These are phyloP conservation scores for Dendrocopos noguchii DNA, from an alignment of 2,113 vertebrate genomes.

Conservation along the genomic window DNA sequence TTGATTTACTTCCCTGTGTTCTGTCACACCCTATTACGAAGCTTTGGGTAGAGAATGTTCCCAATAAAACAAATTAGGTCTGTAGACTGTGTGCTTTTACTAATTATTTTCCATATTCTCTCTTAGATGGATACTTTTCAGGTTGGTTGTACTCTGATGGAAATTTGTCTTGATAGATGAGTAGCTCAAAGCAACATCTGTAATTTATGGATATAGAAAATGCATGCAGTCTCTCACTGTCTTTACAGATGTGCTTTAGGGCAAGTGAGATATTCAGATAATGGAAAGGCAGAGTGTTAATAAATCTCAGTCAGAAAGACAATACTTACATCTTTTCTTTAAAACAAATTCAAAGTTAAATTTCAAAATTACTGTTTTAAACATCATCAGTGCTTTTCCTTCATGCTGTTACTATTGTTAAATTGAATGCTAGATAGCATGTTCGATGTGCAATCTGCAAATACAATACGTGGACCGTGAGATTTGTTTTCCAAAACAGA, in stretches of 20 bases:
- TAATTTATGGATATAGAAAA: conserved; percentile 68
- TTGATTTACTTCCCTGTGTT: conserved; percentile 29
- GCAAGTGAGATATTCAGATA: conserved; percentile 70
- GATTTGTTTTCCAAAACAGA: conserved; percentile 19
- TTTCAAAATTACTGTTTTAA: conserved; percentile 67
- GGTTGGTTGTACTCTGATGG: conserved; percentile 28
- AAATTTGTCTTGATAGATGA: conserved; percentile 67
- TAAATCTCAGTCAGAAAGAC: conserved; percentile 73
- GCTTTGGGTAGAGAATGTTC: background rate
- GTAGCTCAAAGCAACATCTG: conserved; percentile 53
- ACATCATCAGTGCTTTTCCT: conserved; percentile 29
- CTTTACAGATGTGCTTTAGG: conserved; percentile 68
- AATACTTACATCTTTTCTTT: conserved; percentile 64
- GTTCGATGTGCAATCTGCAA: conserved; percentile 47
- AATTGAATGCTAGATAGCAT: conserved; percentile 29
- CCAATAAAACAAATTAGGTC: conserved; percentile 7
- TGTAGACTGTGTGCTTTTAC: conserved; percentile 19
- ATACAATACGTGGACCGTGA: conserved; percentile 29
- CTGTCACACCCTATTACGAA: background rate
- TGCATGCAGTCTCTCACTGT: conserved; percentile 2
- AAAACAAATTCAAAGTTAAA: conserved; percentile 66
- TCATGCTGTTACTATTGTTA: conserved; percentile 34
- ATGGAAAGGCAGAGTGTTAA: conserved; percentile 55
- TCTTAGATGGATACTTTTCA: conserved; percentile 20
- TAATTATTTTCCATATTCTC: conserved; percentile 41